Conservation (phyloP, 2,888 invertebrate species). For the Drosophila anceps region DNA sequence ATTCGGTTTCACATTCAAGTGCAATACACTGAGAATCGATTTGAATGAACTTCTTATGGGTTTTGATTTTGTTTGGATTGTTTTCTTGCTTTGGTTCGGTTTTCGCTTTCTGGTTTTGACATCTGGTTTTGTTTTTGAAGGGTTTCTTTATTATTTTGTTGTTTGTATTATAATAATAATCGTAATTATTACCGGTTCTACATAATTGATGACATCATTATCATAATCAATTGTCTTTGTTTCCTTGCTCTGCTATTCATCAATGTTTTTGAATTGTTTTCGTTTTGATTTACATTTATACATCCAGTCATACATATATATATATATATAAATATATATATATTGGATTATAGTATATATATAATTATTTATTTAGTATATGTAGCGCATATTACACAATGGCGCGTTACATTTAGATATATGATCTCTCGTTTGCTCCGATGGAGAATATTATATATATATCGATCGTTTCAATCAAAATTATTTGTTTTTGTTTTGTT, state of each 20-base stretch:
- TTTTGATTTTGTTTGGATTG: neutral
- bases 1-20: conserved; percentile 3
- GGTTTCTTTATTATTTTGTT: conserved; percentile 70
- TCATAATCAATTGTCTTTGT: conserved; percentile 37
- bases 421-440: conserved; percentile 20
- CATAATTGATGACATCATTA: conserved; percentile 46
- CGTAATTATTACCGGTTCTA: conserved; percentile 66
- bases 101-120: conserved; percentile 1
- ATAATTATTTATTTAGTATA: conserved; percentile 20
- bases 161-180: conserved; percentile 71
- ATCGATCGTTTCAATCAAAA: conserved; percentile 28
- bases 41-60: conserved; percentile 20
- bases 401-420: conserved; percentile 66
- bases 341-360: conserved; percentile 23
- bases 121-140: conserved; percentile 24
- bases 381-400: conserved; percentile 76
- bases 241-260: conserved; percentile 48
- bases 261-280: conserved; percentile 48
- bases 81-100: neutral
- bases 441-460: conserved; percentile 19
- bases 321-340: conserved; percentile 36
- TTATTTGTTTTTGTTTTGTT: conserved; percentile 25
- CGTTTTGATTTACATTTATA: conserved; percentile 63
- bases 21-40: conserved; percentile 15
- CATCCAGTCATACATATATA: conserved; percentile 53